These are phyloP conservation scores for Apamea epomidion DNA, from an alignment of 2,888 invertebrate genomes.

Conservation along the genomic window DNA sequence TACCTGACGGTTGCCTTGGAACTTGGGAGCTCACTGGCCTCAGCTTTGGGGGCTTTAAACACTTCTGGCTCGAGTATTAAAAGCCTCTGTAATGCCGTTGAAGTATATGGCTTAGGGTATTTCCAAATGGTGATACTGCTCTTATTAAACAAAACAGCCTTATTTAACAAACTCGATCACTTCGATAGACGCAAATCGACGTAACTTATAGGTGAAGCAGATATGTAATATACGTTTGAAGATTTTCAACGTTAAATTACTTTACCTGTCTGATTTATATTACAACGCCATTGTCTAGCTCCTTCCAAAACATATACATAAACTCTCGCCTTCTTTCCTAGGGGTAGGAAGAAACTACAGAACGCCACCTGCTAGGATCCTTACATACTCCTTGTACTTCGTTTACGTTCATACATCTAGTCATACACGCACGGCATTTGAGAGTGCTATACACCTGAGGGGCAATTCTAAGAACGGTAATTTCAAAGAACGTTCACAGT, in stretches of 20 bases:
- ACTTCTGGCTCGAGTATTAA: slow-evolving; percentile 18
- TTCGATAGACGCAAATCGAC: not conserved
- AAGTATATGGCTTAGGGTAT: not conserved
- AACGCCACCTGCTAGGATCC: not conserved
- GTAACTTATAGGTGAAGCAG: not conserved
- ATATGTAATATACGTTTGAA: not conserved
- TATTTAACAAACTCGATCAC: not conserved
- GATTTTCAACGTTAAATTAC: not conserved
- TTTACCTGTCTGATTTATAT: not conserved
- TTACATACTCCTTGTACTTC: not conserved
- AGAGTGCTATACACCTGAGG: too few relatives aligned
- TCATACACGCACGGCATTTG: not conserved
- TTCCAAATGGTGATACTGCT: not conserved
- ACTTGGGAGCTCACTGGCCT: slow-evolving; percentile 40
- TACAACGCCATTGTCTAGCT: not conserved
- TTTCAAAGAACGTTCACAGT: too few relatives aligned
- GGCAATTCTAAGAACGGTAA: too few relatives aligned
- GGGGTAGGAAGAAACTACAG: not conserved
- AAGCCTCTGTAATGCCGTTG: slow-evolving; percentile 20
- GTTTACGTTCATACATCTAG: not conserved
- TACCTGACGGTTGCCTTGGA: slow-evolving; percentile 28
- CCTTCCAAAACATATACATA: not conserved
- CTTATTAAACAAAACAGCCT: not conserved
- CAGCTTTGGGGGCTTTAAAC: slow-evolving; percentile 33
- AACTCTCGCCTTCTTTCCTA: not conserved